Conservation (phyloP, 2,797 vertebrate genomes). For the Enteromius fasciolatus region DNA sequence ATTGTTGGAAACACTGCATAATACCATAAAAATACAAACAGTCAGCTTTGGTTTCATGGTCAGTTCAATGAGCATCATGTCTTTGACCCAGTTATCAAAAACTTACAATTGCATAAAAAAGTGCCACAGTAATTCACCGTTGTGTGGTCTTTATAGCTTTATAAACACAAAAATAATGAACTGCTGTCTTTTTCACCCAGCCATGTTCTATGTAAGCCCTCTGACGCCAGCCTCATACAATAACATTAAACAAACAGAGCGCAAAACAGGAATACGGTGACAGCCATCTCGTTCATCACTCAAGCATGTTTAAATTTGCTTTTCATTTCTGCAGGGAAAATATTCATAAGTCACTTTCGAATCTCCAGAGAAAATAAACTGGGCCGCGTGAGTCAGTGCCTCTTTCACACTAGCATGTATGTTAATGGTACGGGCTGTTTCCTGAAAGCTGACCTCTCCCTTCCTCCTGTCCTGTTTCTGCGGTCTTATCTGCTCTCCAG, state of each 20-base stretch:
- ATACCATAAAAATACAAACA: not conserved
- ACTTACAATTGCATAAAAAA: not conserved
- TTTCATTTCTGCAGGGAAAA: conserved; percentile 61
- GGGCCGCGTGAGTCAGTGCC: conserved; percentile 60
- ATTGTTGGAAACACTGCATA: not conserved
- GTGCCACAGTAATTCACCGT: not conserved
- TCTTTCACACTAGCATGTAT: conserved; percentile 55
- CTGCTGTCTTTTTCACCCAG: not conserved
- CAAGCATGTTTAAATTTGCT: conserved; percentile 57
- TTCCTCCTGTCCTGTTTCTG: conserved; percentile 54
- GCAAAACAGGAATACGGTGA: conserved; percentile 26
- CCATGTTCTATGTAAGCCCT: not conserved
- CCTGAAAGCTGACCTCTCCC: conserved; percentile 62
- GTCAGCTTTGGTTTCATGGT: not conserved
- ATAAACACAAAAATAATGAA: conserved; percentile 4
- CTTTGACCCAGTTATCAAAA: not conserved
- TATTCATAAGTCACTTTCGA: conserved; percentile 62
- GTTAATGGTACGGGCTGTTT: conserved; percentile 56
- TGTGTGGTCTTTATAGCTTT: conserved; percentile 8
- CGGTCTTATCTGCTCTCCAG: conserved; percentile 57
- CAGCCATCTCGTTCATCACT: conserved; percentile 60
- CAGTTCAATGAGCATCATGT: not conserved
- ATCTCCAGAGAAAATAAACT: conserved; percentile 64
- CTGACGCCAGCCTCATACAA: conserved; percentile 12
- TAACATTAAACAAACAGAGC: conserved; percentile 30